Evolutionary conservation across 1,140 invertebrate genomes (phyloP).

Genomic region (Drosophila punjabiensis): DNA sequence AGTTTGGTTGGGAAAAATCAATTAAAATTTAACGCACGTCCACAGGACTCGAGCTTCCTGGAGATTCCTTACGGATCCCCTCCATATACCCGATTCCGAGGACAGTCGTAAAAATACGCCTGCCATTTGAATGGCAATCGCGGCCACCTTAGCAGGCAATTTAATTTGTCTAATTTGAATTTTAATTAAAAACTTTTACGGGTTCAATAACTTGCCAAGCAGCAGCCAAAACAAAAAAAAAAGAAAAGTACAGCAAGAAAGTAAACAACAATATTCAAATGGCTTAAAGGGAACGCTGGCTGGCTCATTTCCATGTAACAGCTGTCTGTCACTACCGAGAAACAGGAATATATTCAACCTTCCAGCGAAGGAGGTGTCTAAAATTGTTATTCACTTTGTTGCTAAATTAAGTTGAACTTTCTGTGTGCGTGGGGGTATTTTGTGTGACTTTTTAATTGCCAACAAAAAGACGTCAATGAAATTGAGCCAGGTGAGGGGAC

Average conservation of each 20-base stretch:
- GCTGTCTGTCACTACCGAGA: constrained; percentile 51
- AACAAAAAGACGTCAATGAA: constrained; percentile 27
- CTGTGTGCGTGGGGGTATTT: constrained; percentile 20
- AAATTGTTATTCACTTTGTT: constrained; percentile 56
- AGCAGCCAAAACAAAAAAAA: constrained; percentile 2
- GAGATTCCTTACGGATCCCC: constrained; percentile 31
- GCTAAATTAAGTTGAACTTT: constrained; percentile 47
- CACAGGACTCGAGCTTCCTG: constrained; percentile 17
- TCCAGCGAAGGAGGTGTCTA: constrained; percentile 16
- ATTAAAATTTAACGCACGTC: constrained; percentile 80
- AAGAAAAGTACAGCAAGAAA: constrained; percentile 5
- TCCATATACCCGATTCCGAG: background rate
- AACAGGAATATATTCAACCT: background rate
- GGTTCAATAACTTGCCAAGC: constrained; percentile 75
- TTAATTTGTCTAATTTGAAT: constrained; percentile 79
- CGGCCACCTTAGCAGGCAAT: constrained; percentile 40
- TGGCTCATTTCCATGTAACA: constrained; percentile 72
- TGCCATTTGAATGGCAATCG: constrained; percentile 40
- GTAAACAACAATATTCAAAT: constrained; percentile 31
- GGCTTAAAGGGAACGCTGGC: constrained; percentile 38
- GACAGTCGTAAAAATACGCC: constrained; percentile 34
- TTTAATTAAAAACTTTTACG: constrained; percentile 81
- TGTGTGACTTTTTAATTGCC: constrained; percentile 54
- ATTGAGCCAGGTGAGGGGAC: constrained; percentile 3
- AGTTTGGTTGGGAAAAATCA: constrained; percentile 75